Evolutionary conservation across 2,888 invertebrate species (phyloP), one percentile per base, ranked within the genome.

Genomic region (Standfussiana lucernea): DNA sequence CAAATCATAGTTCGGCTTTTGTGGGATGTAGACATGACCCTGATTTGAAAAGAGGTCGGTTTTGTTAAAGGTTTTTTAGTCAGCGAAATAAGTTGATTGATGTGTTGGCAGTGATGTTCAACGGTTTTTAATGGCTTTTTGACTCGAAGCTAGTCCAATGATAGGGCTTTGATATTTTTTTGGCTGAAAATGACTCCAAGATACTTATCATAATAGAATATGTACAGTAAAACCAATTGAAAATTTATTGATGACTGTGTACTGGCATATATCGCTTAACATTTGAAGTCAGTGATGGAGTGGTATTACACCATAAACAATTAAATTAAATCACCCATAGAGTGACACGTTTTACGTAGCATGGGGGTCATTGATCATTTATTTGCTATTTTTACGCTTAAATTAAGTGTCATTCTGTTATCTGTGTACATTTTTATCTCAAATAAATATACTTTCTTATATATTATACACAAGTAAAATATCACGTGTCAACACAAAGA

Each of bases 1-100:
- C 86, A 47, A 75, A 83, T 73, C 59, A 71, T 85, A 71, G 79
- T 72, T 74, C 28, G 28, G 72, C 76, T 67, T 82, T 76, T 71
- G 67, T 74, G 32, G 53, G 35, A 15, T 37, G 56, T 59, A 64
- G 24, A 61, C 15, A 40, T 72, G 64, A 69, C 68, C 68, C 37
- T 69, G 65, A 66, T 35, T 66, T 62, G 15, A 32, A 50, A 56
- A 67, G 71, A 42, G 21, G 45, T 45, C 32, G 24, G 10, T 47
- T 75, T 50, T 64, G 53, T 35, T n/a, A 40, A n/a, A n/a, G n/a
- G 45, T 35, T 75, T 47, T 81, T 50, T n/a, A 62, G 53, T 70
- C 50, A 78, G 64, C 64, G 8, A 68, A 68, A 4, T 1, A 5
- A 64, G n/a, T 64, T 64, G 40, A 64, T 64, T 64, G 40, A 64